Base-by-base conservation (phyloP, 2,888 invertebrate species). In the Ennomos fuscantarius region DNA sequence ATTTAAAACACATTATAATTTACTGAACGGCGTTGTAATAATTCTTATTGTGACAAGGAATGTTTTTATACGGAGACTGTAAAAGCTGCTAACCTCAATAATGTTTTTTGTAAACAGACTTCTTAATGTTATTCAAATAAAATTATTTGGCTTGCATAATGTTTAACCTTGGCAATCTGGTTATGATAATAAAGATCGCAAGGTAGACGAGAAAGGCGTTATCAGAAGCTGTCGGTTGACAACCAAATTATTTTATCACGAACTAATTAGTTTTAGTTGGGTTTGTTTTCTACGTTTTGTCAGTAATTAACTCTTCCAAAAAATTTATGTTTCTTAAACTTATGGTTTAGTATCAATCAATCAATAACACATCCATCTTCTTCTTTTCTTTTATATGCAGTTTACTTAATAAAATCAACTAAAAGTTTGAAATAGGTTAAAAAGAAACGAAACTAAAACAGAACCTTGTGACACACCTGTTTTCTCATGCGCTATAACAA, bases 91-190 rank as follows among this genome's bases (percentile, higher is more conserved):
- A 61, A 58, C 57, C 60, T 62, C 50, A 55, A 47, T 60, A 55
- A 63, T 55, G 41, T 41, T 59, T 60, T 49, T 51, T 35, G 60
- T 65, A 60, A 65, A 67, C 55, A 65, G 35, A 24, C 24, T 24
- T 24, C 15, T n/a, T 40, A 31, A 66, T 55, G 60, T 50, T 62
- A 60, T 62, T 60, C 52, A 50, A 62, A 64, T 60, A 56, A 57
- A 33, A 52, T 51, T n/a, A 62, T 58, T 62, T 53, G 45, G 44
- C 41, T 66, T 56, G 58, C 58, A 48, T 63, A 63, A 62, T 35
- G 31, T 39, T 9, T 54, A 56, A 60, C 67, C 67, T 63, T 63
- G 56, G 42, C 15, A 45, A 48, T 45, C 58, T 55, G 48, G 62
- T 62, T 62, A 62, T 57, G 57, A 34, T 54, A 59, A 59, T 59